Evolutionary conservation across 2,888 invertebrate species (phyloP).

Genomic region (Actias luna): DNA sequence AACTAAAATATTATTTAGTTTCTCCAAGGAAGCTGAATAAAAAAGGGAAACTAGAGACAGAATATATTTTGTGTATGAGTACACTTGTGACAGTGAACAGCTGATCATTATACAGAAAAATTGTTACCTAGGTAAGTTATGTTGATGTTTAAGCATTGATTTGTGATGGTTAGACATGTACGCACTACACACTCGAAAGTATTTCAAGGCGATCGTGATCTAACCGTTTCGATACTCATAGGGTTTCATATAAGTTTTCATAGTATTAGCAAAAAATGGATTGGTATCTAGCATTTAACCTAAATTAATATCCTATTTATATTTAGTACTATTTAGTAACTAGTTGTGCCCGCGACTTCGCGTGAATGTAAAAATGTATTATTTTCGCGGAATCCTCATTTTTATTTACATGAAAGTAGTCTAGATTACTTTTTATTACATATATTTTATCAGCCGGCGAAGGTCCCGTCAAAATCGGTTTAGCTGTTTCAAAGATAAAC

Average conservation of each 20-base stretch:
- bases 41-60: not conserved
- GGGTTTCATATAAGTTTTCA: not conserved
- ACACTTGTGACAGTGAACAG: constrained; percentile 15
- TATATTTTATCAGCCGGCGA: too few relatives aligned
- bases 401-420: too few relatives aligned
- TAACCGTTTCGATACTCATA: constrained; percentile 18
- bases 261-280: not conserved
- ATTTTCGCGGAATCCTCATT: too few relatives aligned
- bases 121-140: constrained; percentile 59
- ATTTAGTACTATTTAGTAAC: too few relatives aligned
- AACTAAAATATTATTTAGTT: constrained; percentile 15
- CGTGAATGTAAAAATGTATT: too few relatives aligned
- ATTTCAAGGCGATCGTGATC: constrained; percentile 77
- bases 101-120: constrained; percentile 26
- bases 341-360: too few relatives aligned
- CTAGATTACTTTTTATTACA: too few relatives aligned
- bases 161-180: constrained; percentile 69
- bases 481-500: too few relatives aligned
- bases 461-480: too few relatives aligned
- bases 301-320: too few relatives aligned
- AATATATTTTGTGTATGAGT: constrained; percentile 9
- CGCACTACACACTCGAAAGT: constrained; percentile 77
- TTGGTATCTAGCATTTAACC: not conserved
- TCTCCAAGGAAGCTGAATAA: not conserved
- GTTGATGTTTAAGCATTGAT: constrained; percentile 50